Conservation (phyloP, 2,797 vertebrate species). For the Clarias laeviceps region DNA sequence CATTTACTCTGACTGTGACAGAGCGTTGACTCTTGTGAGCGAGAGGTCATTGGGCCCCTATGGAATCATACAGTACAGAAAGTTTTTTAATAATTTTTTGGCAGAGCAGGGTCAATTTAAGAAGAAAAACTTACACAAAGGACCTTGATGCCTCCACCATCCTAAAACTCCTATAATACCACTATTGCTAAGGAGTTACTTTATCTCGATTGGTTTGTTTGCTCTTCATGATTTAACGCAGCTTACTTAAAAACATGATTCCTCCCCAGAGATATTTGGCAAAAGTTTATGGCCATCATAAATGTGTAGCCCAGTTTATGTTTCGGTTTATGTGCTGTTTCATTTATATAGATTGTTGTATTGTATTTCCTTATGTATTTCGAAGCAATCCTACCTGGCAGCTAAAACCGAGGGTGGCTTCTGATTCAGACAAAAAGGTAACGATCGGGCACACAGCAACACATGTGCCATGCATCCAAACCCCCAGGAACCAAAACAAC, state of each 20-base stretch:
- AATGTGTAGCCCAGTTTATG: not conserved
- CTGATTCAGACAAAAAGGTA: slow-evolving; percentile 3
- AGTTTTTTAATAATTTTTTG: not conserved
- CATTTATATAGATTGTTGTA: not conserved
- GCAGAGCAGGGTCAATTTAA: not conserved
- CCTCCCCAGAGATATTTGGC: slow-evolving; percentile 12
- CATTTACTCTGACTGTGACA: slow-evolving; percentile 31
- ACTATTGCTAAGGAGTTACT: not conserved
- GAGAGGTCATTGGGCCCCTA: slow-evolving; percentile 33
- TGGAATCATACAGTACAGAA: slow-evolving; percentile 36
- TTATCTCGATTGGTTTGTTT: not conserved
- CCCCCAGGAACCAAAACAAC: slow-evolving; percentile 49
- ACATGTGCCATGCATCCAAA: slow-evolving; percentile 20
- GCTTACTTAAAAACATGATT: not conserved
- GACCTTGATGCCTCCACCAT: not conserved
- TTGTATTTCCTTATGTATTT: not conserved
- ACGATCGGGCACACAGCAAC: slow-evolving; percentile 33
- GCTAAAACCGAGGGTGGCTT: not conserved
- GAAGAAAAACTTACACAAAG: not conserved
- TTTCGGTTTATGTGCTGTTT: not conserved
- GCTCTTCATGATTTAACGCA: slow-evolving; percentile 18
- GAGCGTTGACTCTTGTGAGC: slow-evolving; percentile 37
- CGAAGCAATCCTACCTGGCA: not conserved
- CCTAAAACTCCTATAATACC: not conserved
- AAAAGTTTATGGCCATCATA: slow-evolving; percentile 16